Evolutionary conservation across 2,113 vertebrate species (phyloP).

Genomic region (Notarius lentiginosus): DNA sequence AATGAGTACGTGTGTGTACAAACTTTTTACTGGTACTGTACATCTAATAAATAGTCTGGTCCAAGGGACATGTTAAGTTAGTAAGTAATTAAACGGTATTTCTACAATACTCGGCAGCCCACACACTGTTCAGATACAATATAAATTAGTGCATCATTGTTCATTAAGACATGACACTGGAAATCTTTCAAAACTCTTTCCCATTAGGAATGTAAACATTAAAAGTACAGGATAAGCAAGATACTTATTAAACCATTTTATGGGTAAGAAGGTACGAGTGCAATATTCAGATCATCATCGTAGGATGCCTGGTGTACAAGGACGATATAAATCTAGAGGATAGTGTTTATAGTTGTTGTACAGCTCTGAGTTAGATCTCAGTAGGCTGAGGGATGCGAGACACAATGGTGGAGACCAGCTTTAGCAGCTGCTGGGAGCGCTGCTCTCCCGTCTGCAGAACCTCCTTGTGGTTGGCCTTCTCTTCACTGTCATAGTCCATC

Average conservation of each 20-base stretch:
- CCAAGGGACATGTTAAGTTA: not conserved
- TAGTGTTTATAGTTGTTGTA: not conserved
- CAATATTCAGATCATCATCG: not conserved
- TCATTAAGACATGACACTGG: not conserved
- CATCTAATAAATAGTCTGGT: slow-evolving; percentile 34
- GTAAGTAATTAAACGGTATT: not conserved
- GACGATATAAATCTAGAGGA: not conserved
- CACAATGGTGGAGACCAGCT: slow-evolving; percentile 75
- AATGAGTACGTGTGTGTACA: too few species aligned
- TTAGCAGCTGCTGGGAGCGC: slow-evolving; percentile 73
- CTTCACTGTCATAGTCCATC: slow-evolving; percentile 77
- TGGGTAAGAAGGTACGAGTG: not conserved
- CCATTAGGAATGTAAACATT: slow-evolving; percentile 25
- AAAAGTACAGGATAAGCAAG: slow-evolving; percentile 8
- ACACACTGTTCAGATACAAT: not conserved
- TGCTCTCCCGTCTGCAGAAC: slow-evolving; percentile 77
- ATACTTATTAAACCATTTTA: not conserved
- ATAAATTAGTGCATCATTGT: not conserved
- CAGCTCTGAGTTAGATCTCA: slow-evolving; percentile 10
- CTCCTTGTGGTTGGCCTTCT: slow-evolving; percentile 84
- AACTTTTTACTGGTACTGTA: not conserved
- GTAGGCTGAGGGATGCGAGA: slow-evolving; percentile 62
- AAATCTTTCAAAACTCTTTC: not conserved
- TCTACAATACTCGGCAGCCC: not conserved
- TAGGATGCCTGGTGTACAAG: not conserved